Evolutionary conservation across 2,888 invertebrate genomes (phyloP), one percentile per base, ranked within the genome.

Genomic region (Creontiades dilutus): DNA sequence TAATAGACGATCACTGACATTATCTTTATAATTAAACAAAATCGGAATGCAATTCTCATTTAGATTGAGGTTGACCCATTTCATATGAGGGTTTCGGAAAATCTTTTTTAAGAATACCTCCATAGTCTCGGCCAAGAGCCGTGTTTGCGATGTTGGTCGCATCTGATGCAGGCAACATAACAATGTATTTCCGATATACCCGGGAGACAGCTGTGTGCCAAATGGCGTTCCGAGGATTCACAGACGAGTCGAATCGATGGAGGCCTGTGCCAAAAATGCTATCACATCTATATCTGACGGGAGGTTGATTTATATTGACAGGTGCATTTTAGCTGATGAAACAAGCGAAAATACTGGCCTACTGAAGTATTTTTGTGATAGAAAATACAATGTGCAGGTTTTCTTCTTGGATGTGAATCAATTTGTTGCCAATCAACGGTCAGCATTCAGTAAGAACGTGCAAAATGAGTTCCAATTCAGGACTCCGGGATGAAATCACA

Each of bases 201-300:
- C 61, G 23, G 68, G 68, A 68, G 68, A 68, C 27, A 37, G 75
- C 46, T 19, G 52, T 52, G 75, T 52, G 61, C 23, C 23, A 76
- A 85, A 76, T 84, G 68, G 46, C 84, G 85, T 68, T 89, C 89
- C 84, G 75, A 48, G 76, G 85, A 89, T 84, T 89, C 84, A 89
- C 85, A 82, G 89, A 80, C 80, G 55, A 28, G 88, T 76, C 46
- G 46, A 75, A 52, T 86, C 46, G 47, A 19, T 27, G 37, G 68
- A 28, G 16, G 47, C 27, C 75, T 48, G 52, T 86, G 68, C 48
- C 86, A 61, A 86, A 68, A 86, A 57, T 52, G 61, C 86, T 61
- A 27, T 68, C 68, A 23, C 68, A 19, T 68, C 68, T 27, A 23
- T 19, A 68, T 68, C 13, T 9, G 61, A 19, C n/a, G 68, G 19